These are phyloP conservation scores for Eupleurogrammus muticus DNA, from an alignment of 2,797 vertebrate species.

Conservation along the genomic window DNA sequence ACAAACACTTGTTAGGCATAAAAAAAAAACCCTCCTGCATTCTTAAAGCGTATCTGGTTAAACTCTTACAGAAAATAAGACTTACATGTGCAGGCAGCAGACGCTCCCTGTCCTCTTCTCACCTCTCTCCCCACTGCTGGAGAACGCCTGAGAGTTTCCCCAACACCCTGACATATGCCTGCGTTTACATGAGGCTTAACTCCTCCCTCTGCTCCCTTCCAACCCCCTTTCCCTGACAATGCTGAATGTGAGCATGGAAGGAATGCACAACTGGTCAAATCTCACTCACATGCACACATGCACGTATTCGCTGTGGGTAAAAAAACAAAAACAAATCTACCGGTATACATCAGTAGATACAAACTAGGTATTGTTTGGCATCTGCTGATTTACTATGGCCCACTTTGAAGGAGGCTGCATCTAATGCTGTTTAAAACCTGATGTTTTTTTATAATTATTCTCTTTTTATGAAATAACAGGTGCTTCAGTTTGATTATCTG, in stretches of 20 bases:
- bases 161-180: constrained; percentile 34
- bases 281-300: not conserved
- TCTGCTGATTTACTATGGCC: constrained; percentile 6
- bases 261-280: constrained; percentile 47
- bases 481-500: too few relatives aligned
- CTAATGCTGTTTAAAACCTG: not conserved
- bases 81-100: constrained; percentile 58
- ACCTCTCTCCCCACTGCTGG: constrained; percentile 28
- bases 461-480: not conserved
- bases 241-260: constrained; percentile 40
- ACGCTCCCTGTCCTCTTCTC: constrained; percentile 44
- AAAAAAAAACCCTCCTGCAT: not conserved
- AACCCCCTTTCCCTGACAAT: constrained; percentile 33
- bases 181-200: constrained; percentile 44
- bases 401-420: not conserved
- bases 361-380: not conserved
- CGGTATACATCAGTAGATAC: too few relatives aligned
- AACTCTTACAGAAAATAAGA: constrained; percentile 27
- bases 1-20: constrained; percentile 19
- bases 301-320: not conserved
- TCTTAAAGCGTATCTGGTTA: not conserved
- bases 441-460: not conserved
- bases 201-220: constrained; percentile 62
- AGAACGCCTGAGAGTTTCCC: constrained; percentile 41
- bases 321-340: not conserved